Evolutionary conservation across 2,797 vertebrate genomes (phyloP).

Genomic region (Melanotaenia boesemani): DNA sequence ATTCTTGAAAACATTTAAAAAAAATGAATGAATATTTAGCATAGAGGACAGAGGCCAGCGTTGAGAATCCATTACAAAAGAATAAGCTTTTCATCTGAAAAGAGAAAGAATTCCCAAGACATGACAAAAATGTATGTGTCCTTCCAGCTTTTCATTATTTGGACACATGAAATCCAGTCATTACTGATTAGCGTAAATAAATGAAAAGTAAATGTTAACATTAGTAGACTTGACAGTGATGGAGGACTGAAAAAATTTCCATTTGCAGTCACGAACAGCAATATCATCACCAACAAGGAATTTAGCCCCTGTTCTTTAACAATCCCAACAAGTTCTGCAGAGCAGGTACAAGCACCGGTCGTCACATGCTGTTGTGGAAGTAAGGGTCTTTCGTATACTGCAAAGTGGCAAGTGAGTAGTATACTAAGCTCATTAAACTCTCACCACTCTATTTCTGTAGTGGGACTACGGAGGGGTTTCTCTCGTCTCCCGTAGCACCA

Average conservation of each 20-base stretch:
- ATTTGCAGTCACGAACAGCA: constrained; percentile 69
- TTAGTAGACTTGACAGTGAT: constrained; percentile 52
- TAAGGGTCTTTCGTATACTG: constrained; percentile 65
- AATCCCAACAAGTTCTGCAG: constrained; percentile 56
- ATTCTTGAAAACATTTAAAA: constrained; percentile 65
- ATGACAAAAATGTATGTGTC: constrained; percentile 47
- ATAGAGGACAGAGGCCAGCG: constrained; percentile 46
- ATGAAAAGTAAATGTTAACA: constrained; percentile 69
- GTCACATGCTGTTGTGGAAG: constrained; percentile 66
- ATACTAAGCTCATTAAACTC: constrained; percentile 77
- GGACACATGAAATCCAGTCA: constrained; percentile 41
- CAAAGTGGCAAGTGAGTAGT: constrained; percentile 75
- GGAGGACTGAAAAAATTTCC: constrained; percentile 55
- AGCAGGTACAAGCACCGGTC: constrained; percentile 73
- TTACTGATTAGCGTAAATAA: constrained; percentile 78
- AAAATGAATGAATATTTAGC: constrained; percentile 67
- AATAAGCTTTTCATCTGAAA: constrained; percentile 54
- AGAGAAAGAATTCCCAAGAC: constrained; percentile 54
- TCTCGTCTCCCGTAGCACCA: constrained; percentile 50
- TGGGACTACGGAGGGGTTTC: constrained; percentile 61
- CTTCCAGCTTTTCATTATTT: constrained; percentile 65
- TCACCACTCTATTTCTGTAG: constrained; percentile 78
- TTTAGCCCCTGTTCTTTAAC: constrained; percentile 63
- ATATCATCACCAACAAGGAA: constrained; percentile 67
- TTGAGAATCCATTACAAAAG: constrained; percentile 53